Evolutionary conservation across 2,113 vertebrate genomes (phyloP).

Genomic region (Xenotilapia flavipinnis): DNA sequence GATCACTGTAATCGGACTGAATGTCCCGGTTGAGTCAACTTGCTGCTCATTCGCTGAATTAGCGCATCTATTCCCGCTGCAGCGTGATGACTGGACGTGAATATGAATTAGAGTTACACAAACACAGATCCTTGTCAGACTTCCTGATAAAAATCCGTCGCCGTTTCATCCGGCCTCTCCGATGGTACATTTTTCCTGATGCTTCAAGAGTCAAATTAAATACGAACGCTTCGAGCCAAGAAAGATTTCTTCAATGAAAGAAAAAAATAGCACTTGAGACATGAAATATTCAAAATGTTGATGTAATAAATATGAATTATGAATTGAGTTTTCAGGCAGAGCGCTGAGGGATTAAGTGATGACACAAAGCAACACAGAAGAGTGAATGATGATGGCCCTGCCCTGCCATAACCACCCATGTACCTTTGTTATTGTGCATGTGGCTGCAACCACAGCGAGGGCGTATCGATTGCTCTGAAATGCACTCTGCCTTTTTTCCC

Average conservation of each 20-base stretch:
- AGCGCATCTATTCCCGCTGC: not conserved
- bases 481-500: not conserved
- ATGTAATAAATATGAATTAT: slow-evolving; percentile 18
- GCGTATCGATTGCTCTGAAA: not conserved
- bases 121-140: not conserved
- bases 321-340: not conserved
- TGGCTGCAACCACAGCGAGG: not conserved
- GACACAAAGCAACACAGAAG: not conserved
- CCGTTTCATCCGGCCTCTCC: not conserved
- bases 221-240: not conserved
- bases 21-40: not conserved
- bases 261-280: not conserved
- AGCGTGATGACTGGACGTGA: not conserved
- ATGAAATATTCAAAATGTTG: slow-evolving; percentile 13
- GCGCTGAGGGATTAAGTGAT: not conserved
- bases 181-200: not conserved
- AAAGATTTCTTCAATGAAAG: not conserved
- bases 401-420: not conserved
- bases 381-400: not conserved
- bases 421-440: not conserved
- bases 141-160: not conserved
- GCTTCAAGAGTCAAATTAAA: not conserved
- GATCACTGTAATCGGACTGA: not conserved
- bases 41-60: not conserved
- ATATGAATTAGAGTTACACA: slow-evolving; percentile 7